phyloP scores from a whole-genome alignment of 2,888 invertebrate species.

The Cheilosia grossa region DNA sequence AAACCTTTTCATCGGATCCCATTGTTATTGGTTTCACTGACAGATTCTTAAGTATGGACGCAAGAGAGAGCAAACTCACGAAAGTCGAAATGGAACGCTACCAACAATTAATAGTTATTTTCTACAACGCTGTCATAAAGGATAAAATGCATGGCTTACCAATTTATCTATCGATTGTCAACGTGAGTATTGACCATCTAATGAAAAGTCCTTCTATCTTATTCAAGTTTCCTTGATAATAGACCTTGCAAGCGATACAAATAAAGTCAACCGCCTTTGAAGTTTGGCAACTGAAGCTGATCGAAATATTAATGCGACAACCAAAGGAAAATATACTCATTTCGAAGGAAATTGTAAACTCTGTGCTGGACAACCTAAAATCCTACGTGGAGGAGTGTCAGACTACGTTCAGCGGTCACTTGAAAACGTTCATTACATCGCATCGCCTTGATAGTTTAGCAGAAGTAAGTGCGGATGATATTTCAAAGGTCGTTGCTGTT shows the following conservation, averaged over 20 bases:
- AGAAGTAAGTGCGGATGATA: constrained; percentile 68
- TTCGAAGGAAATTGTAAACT: constrained; percentile 81
- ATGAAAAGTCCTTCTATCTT: neutral
- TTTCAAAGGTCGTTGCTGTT: constrained; percentile 79
- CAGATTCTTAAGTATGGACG: constrained; percentile 85
- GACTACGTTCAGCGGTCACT: constrained; percentile 75
- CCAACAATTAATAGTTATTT: constrained; percentile 87
- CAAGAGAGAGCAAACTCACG: constrained; percentile 79
- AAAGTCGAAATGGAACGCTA: constrained; percentile 84
- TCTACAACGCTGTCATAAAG: constrained; percentile 91
- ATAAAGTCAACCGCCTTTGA: constrained; percentile 85
- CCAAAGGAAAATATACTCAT: constrained; percentile 78
- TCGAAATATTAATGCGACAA: constrained; percentile 84
- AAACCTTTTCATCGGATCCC: constrained; percentile 90
- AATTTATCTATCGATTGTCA: constrained; percentile 88
- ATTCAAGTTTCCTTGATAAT: constrained; percentile 81
- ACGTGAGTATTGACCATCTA: constrained; percentile 84
- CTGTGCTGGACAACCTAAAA: constrained; percentile 79
- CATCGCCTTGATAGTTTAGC: constrained; percentile 67
- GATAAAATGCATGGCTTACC: constrained; percentile 91
- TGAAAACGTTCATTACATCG: constrained; percentile 80
- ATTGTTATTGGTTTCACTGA: constrained; percentile 88
- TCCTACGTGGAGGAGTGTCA: constrained; percentile 78
- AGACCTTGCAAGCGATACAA: constrained; percentile 85
- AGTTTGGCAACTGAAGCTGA: constrained; percentile 90